These are phyloP conservation scores for Drosophila phalerata DNA, from an alignment of 2,888 invertebrate species.

Conservation along the genomic window DNA sequence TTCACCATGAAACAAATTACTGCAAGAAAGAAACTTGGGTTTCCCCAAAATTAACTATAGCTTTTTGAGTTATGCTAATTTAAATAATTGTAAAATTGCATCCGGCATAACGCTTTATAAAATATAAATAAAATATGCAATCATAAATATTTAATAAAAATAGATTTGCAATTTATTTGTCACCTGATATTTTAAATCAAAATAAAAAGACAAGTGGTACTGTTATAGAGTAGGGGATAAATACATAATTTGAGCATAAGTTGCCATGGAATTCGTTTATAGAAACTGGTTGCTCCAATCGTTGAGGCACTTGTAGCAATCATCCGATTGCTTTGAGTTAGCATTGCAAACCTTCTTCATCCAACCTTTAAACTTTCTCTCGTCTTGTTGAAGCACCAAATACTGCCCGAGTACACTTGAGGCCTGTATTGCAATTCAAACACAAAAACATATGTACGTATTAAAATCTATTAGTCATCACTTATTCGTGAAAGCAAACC, in stretches of 20 bases:
- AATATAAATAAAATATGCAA: too few species aligned
- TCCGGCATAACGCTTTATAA: too few species aligned
- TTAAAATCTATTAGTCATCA: neutral
- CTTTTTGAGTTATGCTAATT: too few species aligned
- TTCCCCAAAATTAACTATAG: too few species aligned
- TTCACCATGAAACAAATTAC: too few species aligned
- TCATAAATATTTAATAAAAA: too few species aligned
- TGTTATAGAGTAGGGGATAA: too few species aligned
- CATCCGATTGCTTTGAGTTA: constrained; percentile 5
- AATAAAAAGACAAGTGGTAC: too few species aligned
- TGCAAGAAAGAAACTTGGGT: too few species aligned
- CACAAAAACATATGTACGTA: neutral
- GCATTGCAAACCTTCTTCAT: constrained; percentile 7
- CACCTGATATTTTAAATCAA: too few species aligned
- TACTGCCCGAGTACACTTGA: neutral
- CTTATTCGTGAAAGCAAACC: neutral
- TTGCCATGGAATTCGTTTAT: neutral
- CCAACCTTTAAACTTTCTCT: neutral
- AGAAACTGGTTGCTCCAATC: constrained; percentile 2
- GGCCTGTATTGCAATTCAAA: neutral
- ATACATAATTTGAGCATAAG: neutral
- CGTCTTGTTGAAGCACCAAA: neutral
- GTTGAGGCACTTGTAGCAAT: neutral
- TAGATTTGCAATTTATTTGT: too few species aligned
- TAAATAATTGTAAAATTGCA: too few species aligned